phyloP scores from a whole-genome alignment of 2,797 vertebrate genomes.

The Kryptolebias ocellatus region DNA sequence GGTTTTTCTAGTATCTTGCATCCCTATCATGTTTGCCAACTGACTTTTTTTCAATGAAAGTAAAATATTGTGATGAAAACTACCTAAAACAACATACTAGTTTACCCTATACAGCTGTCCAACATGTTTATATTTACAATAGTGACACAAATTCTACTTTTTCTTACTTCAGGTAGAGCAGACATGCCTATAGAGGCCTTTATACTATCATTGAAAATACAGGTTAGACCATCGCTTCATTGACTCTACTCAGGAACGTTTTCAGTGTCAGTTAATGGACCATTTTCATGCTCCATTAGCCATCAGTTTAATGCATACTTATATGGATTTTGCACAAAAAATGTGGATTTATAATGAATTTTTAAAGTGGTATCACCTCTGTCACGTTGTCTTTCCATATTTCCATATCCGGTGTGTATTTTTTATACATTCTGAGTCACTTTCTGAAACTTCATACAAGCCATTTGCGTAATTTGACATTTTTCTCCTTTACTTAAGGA shows the following conservation, averaged over 20 bases:
- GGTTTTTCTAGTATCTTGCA: too few relatives aligned
- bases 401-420: slow-evolving; percentile 11
- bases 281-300: slow-evolving; percentile 13
- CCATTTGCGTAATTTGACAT: slow-evolving; percentile 2
- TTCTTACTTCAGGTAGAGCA: background rate
- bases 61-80: background rate
- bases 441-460: slow-evolving; percentile 1
- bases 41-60: background rate
- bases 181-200: background rate
- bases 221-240: background rate
- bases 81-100: background rate
- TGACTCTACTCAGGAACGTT: background rate
- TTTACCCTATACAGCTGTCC: background rate
- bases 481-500: background rate
- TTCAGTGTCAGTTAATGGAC: slow-evolving; percentile 16
- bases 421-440: slow-evolving; percentile 7
- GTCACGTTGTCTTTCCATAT: background rate
- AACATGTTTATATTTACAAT: background rate
- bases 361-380: slow-evolving; percentile 16
- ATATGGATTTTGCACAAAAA: slow-evolving; percentile 15
- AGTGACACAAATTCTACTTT: background rate
- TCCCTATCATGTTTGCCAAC: too few relatives aligned
- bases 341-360: slow-evolving; percentile 9
- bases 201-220: slow-evolving; percentile 2
- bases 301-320: slow-evolving; percentile 16